Conservation (phyloP, 2,113 vertebrate species). For the Piaya cayana region DNA sequence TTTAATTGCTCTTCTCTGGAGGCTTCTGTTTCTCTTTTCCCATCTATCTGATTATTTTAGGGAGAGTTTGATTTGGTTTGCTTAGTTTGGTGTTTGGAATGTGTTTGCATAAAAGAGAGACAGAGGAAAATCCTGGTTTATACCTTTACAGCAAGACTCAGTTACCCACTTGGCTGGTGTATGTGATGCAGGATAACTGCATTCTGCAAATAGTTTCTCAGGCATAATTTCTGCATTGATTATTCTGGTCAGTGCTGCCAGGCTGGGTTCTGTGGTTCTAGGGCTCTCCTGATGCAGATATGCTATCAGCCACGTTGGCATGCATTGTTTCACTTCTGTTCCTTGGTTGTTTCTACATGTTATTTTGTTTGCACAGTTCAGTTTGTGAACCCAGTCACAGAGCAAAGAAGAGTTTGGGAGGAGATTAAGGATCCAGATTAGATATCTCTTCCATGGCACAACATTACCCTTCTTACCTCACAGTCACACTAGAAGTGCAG, state of each 20-base stretch:
- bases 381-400: background rate
- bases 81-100: no score
- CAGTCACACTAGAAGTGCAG: background rate
- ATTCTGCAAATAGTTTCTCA: background rate
- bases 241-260: background rate
- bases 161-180: background rate
- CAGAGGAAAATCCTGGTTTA: no score
- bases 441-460: background rate
- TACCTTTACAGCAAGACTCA: background rate
- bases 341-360: background rate
- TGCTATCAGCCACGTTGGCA: background rate
- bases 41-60: no score
- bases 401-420: background rate
- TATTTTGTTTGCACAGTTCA: background rate
- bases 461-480: background rate
- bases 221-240: background rate
- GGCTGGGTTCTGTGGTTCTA: background rate
- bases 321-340: background rate
- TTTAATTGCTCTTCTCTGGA: no score
- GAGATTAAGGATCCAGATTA: background rate
- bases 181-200: background rate
- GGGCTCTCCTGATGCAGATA: background rate
- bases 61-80: no score
- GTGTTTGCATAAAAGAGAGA: no score
- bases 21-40: no score